Conservation (phyloP, 2,888 invertebrate species). For the Drosophila melanosoma region DNA sequence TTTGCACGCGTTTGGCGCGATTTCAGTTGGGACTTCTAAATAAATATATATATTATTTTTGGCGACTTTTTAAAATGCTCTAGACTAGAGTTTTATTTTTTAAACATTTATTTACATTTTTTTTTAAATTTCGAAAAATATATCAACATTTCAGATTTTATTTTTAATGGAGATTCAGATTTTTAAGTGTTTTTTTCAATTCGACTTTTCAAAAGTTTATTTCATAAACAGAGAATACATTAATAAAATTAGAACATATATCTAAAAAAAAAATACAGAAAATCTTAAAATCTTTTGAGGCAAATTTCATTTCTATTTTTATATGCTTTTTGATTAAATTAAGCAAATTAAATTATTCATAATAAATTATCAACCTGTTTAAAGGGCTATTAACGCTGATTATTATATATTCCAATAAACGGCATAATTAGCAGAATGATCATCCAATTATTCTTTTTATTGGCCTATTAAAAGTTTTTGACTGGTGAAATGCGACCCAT, state of each 20-base stretch:
- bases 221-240: background rate
- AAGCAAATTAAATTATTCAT: background rate
- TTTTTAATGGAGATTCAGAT: background rate
- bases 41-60: background rate
- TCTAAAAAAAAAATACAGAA: background rate
- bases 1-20: background rate
- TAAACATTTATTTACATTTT: background rate
- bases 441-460: background rate
- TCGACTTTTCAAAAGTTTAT: background rate
- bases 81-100: background rate
- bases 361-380: background rate
- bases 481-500: slow-evolving; percentile 15
- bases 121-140: background rate
- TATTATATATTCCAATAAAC: background rate
- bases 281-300: too few relatives aligned
- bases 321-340: background rate
- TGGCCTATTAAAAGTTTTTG: slow-evolving; percentile 11
- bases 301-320: background rate
- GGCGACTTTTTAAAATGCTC: background rate
- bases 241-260: background rate
- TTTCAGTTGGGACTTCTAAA: background rate
- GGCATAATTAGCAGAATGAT: background rate
- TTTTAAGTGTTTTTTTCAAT: background rate
- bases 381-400: background rate
- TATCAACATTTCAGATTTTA: background rate